Conservation (phyloP, 2,113 vertebrate genomes). For the Microcebus tavaratra region DNA sequence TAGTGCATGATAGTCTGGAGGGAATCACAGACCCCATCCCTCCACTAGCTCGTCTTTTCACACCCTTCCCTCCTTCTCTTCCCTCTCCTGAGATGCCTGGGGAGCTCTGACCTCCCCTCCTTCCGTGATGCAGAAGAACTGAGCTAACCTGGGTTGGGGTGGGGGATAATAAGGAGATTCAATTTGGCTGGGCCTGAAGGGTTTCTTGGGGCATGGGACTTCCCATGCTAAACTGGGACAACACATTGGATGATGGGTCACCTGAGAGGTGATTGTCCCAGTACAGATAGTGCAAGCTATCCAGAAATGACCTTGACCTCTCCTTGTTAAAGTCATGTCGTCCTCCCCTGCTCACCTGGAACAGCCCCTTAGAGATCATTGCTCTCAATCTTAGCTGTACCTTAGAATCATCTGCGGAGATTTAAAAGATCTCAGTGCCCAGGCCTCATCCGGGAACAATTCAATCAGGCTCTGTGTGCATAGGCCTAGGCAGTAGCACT, state of each 20-base stretch:
- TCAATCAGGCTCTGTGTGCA: neutral
- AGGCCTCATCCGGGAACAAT: neutral
- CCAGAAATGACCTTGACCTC: neutral
- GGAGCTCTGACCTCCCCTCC: neutral
- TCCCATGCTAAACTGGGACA: neutral
- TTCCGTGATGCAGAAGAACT: neutral
- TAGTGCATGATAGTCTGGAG: accelerated
- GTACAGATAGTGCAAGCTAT: neutral
- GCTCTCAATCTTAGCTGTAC: neutral
- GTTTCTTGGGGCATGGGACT: neutral
- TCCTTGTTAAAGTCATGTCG: neutral
- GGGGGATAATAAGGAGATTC: too few species aligned
- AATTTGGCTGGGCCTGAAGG: neutral
- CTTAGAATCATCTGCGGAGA: neutral
- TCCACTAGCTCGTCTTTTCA: neutral
- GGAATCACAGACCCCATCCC: too few species aligned
- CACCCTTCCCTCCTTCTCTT: neutral
- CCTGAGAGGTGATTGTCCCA: neutral
- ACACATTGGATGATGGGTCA: neutral
- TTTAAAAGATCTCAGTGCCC: neutral
- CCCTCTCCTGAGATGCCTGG: neutral
- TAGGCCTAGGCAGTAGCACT: neutral
- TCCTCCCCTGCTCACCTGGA: neutral
- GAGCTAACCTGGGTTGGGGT: neutral
- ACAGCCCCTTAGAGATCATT: neutral